Base-by-base conservation (phyloP, 2,113 vertebrate genomes). In the Aldabrachelys gigantea region DNA sequence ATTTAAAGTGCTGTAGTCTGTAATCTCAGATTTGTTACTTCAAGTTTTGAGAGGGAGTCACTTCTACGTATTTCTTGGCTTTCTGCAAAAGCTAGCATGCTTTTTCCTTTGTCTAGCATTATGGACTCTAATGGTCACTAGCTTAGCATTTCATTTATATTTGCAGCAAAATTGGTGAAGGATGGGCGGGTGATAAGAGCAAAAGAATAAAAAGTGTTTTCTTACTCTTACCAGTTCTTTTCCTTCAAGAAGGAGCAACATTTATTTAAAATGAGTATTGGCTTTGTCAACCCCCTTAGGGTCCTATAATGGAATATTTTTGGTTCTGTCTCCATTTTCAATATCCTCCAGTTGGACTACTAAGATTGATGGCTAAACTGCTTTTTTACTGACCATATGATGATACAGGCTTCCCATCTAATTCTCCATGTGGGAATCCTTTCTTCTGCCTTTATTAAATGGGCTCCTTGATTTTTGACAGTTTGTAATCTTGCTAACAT, bases 401-500 rank as follows among this genome's bases (percentile, higher is more conserved):
- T 92, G 72, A 3, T 3, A 82, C 62, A 2, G 79, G 47, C 14
- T 84, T 95, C 72, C 80, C 82, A 84, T 91, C 92, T 85, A 96
- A 44, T 80, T 62, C 89, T 76, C 88, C 35, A 9, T 31, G 49
- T 31, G 53, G 86, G 85, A 95, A 93, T 85, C 38, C 49, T 69
- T 25, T 22, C 50, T 87, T 72, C 82, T 90, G 62, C 85, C 88
- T 69, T 50, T 72, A 47, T 52, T 22, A 82, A 29, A 4, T 57
- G 50, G 65, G 72, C 87, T 91, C 38, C 3, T 4, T 1, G 11
- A 49, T 53, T 44, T 21, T 75, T 52, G 87, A 69, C 10, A 57
- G 35, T 35, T 69, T 65, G 0, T 0, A 79, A 53, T 41, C 56
- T 17, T 47, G 14, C 44, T 76, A 1, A 1, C 35, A 21, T 35